These are phyloP conservation scores for Equus quagga DNA, from an alignment of 2,113 vertebrate genomes.

Conservation along the genomic window DNA sequence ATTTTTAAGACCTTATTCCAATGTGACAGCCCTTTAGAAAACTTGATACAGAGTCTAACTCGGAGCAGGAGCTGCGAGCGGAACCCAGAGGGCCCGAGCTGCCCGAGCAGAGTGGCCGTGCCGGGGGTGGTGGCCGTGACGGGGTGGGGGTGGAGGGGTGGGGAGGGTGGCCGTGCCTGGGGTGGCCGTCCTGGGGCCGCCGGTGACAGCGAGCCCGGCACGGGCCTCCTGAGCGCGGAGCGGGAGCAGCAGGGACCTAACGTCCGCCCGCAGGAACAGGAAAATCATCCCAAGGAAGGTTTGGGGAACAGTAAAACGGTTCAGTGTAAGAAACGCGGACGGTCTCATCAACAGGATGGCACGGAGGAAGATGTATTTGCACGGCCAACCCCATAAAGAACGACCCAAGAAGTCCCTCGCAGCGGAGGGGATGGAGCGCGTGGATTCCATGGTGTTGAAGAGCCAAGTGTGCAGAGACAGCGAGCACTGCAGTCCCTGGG, in stretches of 20 bases:
- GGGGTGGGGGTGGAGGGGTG: no score
- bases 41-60: conserved; percentile 90
- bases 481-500: not conserved
- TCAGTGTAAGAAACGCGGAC: not conserved
- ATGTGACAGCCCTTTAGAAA: not conserved
- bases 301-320: not conserved
- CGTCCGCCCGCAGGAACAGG: conserved; percentile 73
- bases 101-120: conserved; percentile 77
- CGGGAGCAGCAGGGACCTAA: no score
- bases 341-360: not conserved
- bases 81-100: conserved; percentile 93
- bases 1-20: not conserved
- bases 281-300: fast-evolving
- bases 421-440: not conserved
- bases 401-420: not conserved
- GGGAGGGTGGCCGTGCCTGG: no score
- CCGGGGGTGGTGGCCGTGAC: no score
- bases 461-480: no score
- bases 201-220: no score
- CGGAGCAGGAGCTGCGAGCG: conserved; percentile 94
- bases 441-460: not conserved
- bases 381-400: not conserved
- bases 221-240: no score
- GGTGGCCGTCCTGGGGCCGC: no score
- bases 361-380: not conserved